Evolutionary conservation across 1,140 invertebrate species (phyloP), one percentile per base, ranked within the genome.

Genomic region (Oreohelix idahoensis): DNA sequence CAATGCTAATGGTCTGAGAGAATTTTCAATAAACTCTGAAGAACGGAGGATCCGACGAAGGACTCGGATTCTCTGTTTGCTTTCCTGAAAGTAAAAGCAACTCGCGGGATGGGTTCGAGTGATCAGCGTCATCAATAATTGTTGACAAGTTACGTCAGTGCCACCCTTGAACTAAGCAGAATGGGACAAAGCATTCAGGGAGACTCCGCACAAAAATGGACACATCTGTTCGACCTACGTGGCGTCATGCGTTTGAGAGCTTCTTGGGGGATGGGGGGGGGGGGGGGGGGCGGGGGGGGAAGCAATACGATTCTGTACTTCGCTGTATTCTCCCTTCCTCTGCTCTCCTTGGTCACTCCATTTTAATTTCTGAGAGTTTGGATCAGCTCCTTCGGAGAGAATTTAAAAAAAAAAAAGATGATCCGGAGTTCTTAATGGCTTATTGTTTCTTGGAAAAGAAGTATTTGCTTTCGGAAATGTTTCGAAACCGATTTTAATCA

Each of bases 1-100:
- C 69, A 81, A 70, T 81, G 79, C 66, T 81, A 81, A 81, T 81
- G 79, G 79, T 39, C 39, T 71, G 38, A 4, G 66, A 71, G 79
- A 81, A 81, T 71, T 81, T 71, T 81, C 79, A 81, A 81, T 81
- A 66, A 81, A 39, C 45, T 58, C 66, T 29, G 26, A 20, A 39
- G 77, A 39, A 38, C 38, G 26, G 45, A 17, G 53, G 77, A 29
- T 23, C 20, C 26, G 45, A 45, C 29, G 51, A 38, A 29, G 23
- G 69, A 51, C 63, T 45, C 63, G 32, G 32, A 13, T 1, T 49
- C 15, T 32, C 23, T 81, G 79, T 81, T 81, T 81, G 66, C 79
- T 71, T 71, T 81, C 17, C 69, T 49, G 36, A 39, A 76, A 76
- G 42, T 49, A 51, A 53, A 76, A 76, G 74, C 74, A 20, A 53